Percentiles rank a stretch among this genome's conserved stretches.
phyloP scores from a whole-genome alignment of 2,888 invertebrate species.

The Machimus atricapillus region DNA sequence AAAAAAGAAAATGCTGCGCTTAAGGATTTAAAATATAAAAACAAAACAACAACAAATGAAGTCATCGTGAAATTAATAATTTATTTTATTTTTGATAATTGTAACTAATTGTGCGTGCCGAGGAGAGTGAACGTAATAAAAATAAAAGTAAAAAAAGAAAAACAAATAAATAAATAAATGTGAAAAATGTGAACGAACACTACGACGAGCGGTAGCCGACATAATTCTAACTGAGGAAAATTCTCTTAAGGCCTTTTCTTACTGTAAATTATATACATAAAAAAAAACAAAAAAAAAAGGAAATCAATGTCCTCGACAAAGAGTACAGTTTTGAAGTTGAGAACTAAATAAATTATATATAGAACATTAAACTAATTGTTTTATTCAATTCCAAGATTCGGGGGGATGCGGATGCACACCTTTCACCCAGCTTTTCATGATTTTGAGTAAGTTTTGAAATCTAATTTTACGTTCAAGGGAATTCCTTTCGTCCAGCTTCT shows the following conservation, averaged over 20 bases:
- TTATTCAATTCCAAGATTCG: too few species aligned
- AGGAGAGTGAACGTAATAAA: not conserved
- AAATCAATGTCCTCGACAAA: not conserved
- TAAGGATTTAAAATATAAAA: not conserved
- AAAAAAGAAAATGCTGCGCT: too few species aligned
- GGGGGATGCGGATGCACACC: too few species aligned
- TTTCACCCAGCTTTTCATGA: too few species aligned
- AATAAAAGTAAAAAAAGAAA: too few species aligned
- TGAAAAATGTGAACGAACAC: not conserved
- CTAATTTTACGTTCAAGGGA: too few species aligned
- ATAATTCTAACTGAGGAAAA: slow-evolving; percentile 22
- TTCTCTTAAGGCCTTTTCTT: slow-evolving; percentile 39
- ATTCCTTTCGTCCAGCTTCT: too few species aligned
- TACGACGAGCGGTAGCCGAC: not conserved
- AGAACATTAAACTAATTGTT: slow-evolving; percentile 68
- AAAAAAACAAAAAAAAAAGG: not conserved
- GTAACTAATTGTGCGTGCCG: slow-evolving; percentile 4
- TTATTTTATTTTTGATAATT: slow-evolving; percentile 39
- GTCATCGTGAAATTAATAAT: slow-evolving; percentile 24
- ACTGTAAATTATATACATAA: slow-evolving; percentile 37
- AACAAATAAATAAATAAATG: not conserved
- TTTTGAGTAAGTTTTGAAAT: too few species aligned
- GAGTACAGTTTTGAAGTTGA: slow-evolving; percentile 15
- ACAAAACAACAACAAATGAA: not conserved
- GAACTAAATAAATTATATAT: slow-evolving; percentile 38